Conservation (phyloP, 2,888 invertebrate genomes). For the Lithophane leautieri region DNA sequence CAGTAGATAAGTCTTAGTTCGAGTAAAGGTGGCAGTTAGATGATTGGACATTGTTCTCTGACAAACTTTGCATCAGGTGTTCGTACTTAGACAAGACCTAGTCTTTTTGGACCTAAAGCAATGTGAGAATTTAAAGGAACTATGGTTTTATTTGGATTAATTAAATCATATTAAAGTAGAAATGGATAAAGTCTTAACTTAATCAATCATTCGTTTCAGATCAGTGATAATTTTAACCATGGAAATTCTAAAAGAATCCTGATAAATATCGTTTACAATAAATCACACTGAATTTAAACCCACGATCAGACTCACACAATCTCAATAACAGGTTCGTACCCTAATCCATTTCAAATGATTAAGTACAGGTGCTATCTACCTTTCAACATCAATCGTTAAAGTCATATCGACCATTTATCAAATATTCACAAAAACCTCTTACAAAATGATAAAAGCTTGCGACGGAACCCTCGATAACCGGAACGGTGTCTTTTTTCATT, state of each 20-base stretch:
- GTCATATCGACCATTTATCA: constrained; percentile 74
- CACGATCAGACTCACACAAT: constrained; percentile 20
- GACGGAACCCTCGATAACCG: constrained; percentile 71
- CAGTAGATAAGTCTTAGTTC: constrained; percentile 52
- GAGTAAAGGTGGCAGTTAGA: constrained; percentile 49
- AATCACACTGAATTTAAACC: constrained; percentile 34
- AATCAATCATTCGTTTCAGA: background rate
- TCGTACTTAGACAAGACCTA: background rate
- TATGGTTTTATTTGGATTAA: background rate
- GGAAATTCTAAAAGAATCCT: constrained; percentile 6
- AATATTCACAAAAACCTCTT: constrained; percentile 76
- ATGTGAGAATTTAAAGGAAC: background rate
- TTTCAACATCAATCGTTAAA: constrained; percentile 66
- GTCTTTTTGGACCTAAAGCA: background rate
- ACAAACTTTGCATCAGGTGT: constrained; percentile 24
- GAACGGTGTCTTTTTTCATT: constrained; percentile 74
- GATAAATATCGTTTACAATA: constrained; percentile 25
- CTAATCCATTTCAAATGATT: constrained; percentile 59
- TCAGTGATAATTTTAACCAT: constrained; percentile 5
- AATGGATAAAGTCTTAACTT: background rate
- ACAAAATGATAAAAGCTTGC: constrained; percentile 75
- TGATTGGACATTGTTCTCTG: constrained; percentile 61
- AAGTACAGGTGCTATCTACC: constrained; percentile 47
- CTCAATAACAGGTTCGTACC: constrained; percentile 33
- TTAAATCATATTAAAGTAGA: background rate